Evolutionary conservation across 2,888 invertebrate genomes (phyloP), one percentile per base, ranked within the genome.

Genomic region (Sinhomidia bicolor): DNA sequence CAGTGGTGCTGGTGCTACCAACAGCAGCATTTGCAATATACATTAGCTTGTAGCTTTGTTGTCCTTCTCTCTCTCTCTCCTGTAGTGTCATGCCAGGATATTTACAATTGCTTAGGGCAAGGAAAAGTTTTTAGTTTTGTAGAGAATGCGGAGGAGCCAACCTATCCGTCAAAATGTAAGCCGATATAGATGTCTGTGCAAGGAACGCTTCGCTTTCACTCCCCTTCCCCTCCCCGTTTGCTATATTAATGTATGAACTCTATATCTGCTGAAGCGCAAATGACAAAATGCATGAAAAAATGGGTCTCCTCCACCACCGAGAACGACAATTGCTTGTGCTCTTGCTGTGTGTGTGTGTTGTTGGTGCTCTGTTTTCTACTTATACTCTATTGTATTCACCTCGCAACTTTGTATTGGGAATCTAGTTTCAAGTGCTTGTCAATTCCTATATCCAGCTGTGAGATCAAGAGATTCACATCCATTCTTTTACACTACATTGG

Each of bases 161-260:
- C 65, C 80, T 80, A 80, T 80, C 71, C 79, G 86, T 86, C 80
- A 86, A 86, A 86, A n/a, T 71, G 86, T 86, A 86, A 86, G 79
- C 80, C 60, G 86, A 80, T 80, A 80, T 65, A 9, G 1, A 10
- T 36, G 54, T 26, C 1, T 23, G 26, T 54, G 54, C 17, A 17
- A 26, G 14, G 26, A 32, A 65, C 65, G 65, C n/a, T 65, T 10
- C 60, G 6, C 65, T 32, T n/a, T 65, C 65, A 65, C 65, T 60
- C 32, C 32, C 32, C 32, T n/a, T n/a, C 9, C 17, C 1, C 17
- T 2, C 17, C 41, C 41, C 10, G 5, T 41, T 41, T 41, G 41
- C 41, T 41, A n/a, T n/a, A n/a, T n/a, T n/a, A n/a, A n/a, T n/a
- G n/a, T n/a, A n/a, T n/a, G n/a, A n/a, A n/a, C n/a, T n/a, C n/a